Percentiles rank a stretch among this genome's conserved stretches.
Evolutionary conservation across 2,113 vertebrate genomes (phyloP).

Genomic region (Nanorana parkeri): DNA sequence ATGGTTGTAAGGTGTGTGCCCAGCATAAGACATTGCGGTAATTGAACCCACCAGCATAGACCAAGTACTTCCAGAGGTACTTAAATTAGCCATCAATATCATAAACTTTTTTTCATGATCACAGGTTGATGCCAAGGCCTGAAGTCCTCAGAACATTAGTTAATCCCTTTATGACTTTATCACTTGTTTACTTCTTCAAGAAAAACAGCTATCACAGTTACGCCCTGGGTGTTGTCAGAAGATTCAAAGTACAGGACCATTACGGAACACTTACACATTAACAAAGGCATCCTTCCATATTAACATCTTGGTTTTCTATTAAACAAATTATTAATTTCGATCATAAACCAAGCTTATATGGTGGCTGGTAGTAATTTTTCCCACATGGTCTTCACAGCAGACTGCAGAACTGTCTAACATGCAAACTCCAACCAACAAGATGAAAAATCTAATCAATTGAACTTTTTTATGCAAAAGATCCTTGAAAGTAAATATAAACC

Average conservation of each 20-base stretch:
- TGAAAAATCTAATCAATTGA: too few species aligned
- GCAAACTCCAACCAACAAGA: too few species aligned
- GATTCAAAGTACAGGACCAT: slow-evolving; percentile 66
- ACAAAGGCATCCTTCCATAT: slow-evolving; percentile 57
- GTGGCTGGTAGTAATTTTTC: not conserved
- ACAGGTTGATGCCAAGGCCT: slow-evolving; percentile 17
- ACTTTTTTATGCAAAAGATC: too few species aligned
- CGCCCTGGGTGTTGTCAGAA: slow-evolving; percentile 61
- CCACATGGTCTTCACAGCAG: slow-evolving; percentile 10
- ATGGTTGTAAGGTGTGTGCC: too few species aligned
- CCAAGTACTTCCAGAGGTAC: too few species aligned
- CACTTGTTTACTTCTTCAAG: slow-evolving; percentile 61
- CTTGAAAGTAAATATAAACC: too few species aligned
- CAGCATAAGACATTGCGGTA: too few species aligned
- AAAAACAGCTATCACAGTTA: slow-evolving; percentile 60
- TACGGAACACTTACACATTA: slow-evolving; percentile 64
- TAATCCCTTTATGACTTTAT: slow-evolving; percentile 55
- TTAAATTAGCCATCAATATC: not conserved
- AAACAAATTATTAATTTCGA: slow-evolving; percentile 60
- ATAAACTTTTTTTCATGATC: slow-evolving; percentile 47
- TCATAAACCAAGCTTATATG: slow-evolving; percentile 17
- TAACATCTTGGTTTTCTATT: slow-evolving; percentile 58
- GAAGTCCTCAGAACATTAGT: slow-evolving; percentile 4
- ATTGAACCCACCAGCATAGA: too few species aligned
- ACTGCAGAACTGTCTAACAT: not conserved